phyloP scores from a whole-genome alignment of 2,888 invertebrate species.

The Oscheius sp. region DNA sequence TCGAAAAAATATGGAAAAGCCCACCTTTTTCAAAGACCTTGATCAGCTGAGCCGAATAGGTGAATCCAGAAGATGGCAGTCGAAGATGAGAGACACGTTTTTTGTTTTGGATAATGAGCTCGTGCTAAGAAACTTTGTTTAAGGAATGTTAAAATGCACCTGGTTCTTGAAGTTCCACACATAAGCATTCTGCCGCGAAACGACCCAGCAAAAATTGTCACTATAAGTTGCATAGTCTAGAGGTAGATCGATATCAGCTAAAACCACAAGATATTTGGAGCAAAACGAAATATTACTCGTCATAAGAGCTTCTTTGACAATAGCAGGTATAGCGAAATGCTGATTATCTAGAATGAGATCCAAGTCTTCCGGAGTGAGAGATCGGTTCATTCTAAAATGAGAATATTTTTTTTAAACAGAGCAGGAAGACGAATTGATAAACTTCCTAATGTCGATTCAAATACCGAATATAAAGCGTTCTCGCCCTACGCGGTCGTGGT shows the following conservation, averaged over 20 bases:
- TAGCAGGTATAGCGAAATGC: constrained; percentile 18
- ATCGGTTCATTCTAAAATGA: constrained; percentile 18
- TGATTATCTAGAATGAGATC: constrained; percentile 32
- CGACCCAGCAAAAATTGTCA: constrained; percentile 26
- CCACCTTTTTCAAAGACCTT: constrained; percentile 26
- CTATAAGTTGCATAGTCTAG: constrained; percentile 16
- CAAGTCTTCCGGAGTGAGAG: constrained; percentile 16
- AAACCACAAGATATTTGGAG: neutral
- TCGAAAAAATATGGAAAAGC: neutral
- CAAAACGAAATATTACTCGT: constrained; percentile 3
- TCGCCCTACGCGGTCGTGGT: neutral
- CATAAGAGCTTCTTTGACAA: constrained; percentile 21
- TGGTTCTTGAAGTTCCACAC: constrained; percentile 28
- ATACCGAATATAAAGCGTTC: neutral
- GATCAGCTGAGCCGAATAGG: constrained; percentile 12
- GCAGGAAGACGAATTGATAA: neutral
- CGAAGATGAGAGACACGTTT: constrained; percentile 17
- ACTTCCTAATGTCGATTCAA: neutral
- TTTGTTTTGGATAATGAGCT: neutral
- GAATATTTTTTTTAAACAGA: neutral
- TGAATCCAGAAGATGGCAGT: constrained; percentile 23
- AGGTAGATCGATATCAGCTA: constrained; percentile 1
- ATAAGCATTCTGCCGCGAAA: constrained; percentile 16
- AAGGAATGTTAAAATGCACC: neutral
- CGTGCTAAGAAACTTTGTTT: neutral